Conservation (phyloP, 2,888 invertebrate genomes). For the Megastigmus dorsalis region DNA sequence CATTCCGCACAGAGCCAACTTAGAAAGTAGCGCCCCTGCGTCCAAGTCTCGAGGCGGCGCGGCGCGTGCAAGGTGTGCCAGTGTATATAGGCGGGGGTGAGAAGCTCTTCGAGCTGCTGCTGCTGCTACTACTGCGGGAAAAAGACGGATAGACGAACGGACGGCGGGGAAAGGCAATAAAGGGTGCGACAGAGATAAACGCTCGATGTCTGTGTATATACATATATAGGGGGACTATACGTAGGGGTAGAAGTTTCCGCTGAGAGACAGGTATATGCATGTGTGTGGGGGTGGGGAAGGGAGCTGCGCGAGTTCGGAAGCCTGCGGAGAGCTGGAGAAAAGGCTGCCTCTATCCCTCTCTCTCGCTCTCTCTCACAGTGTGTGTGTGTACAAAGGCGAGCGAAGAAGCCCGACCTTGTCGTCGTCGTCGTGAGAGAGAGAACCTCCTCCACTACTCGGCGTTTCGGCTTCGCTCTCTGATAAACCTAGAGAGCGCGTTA, state of each 20-base stretch:
- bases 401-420: constrained; percentile 1
- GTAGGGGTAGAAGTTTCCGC: no score
- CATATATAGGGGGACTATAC: no score
- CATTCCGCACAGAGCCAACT: constrained; percentile 32
- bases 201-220: no score
- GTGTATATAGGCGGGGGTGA: not conserved
- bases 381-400: not conserved
- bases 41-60: not conserved
- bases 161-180: not conserved
- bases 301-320: no score
- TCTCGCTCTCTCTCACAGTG: not conserved
- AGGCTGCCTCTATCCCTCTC: not conserved
- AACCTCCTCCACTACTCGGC: constrained; percentile 38
- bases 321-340: no score
- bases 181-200: constrained; percentile 23
- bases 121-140: no score
- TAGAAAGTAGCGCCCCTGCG: constrained; percentile 22
- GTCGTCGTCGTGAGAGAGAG: no score
- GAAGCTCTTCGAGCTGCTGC: no score
- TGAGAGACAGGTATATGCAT: not conserved
- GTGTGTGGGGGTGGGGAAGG: not conserved
- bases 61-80: not conserved
- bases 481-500: constrained; percentile 59
- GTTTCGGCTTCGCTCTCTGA: constrained; percentile 57
- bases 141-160: constrained; percentile 1